Evolutionary conservation across 2,797 vertebrate species (phyloP), one percentile per base, ranked within the genome.

Genomic region (Tangara arthus): DNA sequence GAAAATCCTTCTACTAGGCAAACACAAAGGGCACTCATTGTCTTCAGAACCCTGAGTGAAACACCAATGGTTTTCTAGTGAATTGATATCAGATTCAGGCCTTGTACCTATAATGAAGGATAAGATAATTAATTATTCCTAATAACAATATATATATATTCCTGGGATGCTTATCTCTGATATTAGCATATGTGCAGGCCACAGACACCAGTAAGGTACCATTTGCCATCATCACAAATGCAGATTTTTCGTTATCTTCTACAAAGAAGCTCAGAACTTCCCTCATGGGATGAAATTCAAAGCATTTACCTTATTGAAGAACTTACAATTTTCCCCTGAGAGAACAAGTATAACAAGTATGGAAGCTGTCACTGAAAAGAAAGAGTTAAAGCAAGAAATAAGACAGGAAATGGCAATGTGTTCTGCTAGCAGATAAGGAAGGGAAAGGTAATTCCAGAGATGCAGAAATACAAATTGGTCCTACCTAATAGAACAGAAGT

Each of bases 281-380:
- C 42, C 88, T 95, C 93, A 30, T 8, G 86, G 88, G 88, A 95
- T 56, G 63, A 91, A 91, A 96, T 94, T 94, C 91, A 93, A 95
- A 94, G 88, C 82, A 90, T 96, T 96, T 94, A 95, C 88, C 59
- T 92, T 93, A 93, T 50, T 94, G 95, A 95, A 92, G 81, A 96
- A 96, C 79, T 93, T 94, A 85, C 94, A 95, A 89, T 44, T 92
- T 61, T 94, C 82, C 75, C 89, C 61, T 41, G 86, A 94, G 83
- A 89, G 69, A 94, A 69, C 21, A 89, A 76, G 68, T 80, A 88
- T 23, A 94, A 70, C 26, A 88, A 75, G 69, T 81, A 88, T 20
- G 41, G 82, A 92, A 96, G 73, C 61, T 79, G 41, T 87, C 70
- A 82, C 65, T 69, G 89, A 87, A 94, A 92, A 95, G 71, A 88